phyloP scores from a whole-genome alignment of 2,888 invertebrate species.

The Lycia hirtaria region DNA sequence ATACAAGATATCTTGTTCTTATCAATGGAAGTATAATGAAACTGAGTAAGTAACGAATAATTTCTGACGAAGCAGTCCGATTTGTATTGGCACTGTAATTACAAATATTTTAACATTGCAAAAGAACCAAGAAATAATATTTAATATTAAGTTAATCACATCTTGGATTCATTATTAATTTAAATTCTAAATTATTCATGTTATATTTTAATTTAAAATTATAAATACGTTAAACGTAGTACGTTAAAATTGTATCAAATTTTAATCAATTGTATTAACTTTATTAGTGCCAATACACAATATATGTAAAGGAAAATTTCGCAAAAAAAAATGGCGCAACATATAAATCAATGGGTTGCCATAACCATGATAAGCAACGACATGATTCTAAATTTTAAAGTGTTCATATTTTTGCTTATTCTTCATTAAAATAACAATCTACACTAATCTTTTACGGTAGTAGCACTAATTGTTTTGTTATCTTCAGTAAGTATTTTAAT shows the following conservation, averaged over 20 bases:
- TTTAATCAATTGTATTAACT: neutral
- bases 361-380: slow-evolving; percentile 38
- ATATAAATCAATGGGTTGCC: slow-evolving; percentile 69
- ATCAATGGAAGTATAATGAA: no score
- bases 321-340: slow-evolving; percentile 55
- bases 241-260: neutral
- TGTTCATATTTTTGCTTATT: slow-evolving; percentile 20
- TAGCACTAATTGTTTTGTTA: neutral
- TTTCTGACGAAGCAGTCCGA: slow-evolving; percentile 32
- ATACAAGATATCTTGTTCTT: no score
- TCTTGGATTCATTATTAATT: no score
- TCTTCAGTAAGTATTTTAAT: slow-evolving; percentile 4
- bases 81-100: slow-evolving; percentile 27
- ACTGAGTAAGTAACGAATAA: no score
- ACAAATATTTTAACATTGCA: neutral
- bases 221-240: no score
- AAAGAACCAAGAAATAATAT: no score
- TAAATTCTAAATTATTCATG: no score
- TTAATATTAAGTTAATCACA: no score
- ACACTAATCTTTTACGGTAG: slow-evolving; percentile 23
- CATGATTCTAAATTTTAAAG: slow-evolving; percentile 20
- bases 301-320: slow-evolving; percentile 43
- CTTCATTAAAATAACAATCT: slow-evolving; percentile 29
- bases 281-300: slow-evolving; percentile 60
- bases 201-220: no score